A percentile compares a stretch with the other conserved stretches of the same genome.
These are phyloP conservation scores for Periophthalmodon schlosseri DNA, from an alignment of 2,113 vertebrate species.

Conservation along the genomic window DNA sequence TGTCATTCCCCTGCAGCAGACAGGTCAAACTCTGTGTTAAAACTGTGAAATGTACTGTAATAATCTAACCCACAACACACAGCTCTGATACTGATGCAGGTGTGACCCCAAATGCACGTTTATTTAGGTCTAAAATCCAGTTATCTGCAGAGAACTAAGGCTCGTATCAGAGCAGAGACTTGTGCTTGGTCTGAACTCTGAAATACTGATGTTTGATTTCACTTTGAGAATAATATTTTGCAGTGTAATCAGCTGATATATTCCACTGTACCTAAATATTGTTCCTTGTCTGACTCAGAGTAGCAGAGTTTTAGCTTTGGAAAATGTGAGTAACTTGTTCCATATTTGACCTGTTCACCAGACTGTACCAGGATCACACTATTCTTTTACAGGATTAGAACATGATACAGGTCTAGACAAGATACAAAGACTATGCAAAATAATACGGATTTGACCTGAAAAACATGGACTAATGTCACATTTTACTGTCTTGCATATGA, in stretches of 20 bases:
- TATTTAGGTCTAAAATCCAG: conserved; percentile 10
- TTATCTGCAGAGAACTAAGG: neutral
- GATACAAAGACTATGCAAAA: neutral
- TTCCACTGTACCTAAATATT: neutral
- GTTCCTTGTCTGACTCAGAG: neutral
- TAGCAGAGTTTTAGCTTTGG: neutral
- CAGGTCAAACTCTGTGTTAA: neutral
- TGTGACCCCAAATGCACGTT: neutral
- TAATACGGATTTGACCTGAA: neutral
- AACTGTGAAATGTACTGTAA: neutral
- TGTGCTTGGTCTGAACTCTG: conserved; percentile 42
- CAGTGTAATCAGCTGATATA: neutral
- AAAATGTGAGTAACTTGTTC: conserved; percentile 54
- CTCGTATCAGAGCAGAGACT: conserved; percentile 10
- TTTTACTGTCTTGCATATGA: no score
- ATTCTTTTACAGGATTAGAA: neutral
- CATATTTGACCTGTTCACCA: conserved; percentile 47
- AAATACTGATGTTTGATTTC: conserved; percentile 17
- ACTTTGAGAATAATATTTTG: conserved; percentile 16
- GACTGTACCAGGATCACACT: neutral
- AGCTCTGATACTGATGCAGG: neutral
- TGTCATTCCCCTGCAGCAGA: neutral
- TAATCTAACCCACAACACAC: neutral
- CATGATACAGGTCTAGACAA: neutral
- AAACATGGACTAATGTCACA: neutral